Evolutionary conservation across 2,888 invertebrate genomes (phyloP), one percentile per base, ranked within the genome.

Genomic region (Microctonus brassicae): DNA sequence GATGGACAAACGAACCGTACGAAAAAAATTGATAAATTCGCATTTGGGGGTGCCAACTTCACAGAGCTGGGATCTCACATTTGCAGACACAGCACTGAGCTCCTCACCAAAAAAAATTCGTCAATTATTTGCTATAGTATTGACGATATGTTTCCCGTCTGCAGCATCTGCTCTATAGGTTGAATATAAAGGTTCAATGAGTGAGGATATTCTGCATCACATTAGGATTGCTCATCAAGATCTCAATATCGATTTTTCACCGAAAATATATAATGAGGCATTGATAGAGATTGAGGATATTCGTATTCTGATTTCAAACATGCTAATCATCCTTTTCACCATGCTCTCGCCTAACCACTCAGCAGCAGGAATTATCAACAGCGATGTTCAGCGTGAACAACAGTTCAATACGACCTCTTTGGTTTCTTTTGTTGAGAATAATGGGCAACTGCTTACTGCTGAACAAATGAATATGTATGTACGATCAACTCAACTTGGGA

Each of bases 271-370:
- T 69, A 80, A 81, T 64, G 63, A 75, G 55, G 77, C 79, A 70
- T 80, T 81, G 26, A 52, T 82, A 73, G 78, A 81, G 77, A 84
- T 83, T 76, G 80, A 83, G 80, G 82, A 84, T 70, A 80, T 82
- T 79, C 83, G 80, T 78, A 79, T 77, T 74, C 72, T 82, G 71
- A 82, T 82, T 77, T 80, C 79, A 78, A 58, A 58, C 6, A 39
- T 71, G 73, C 70, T 74, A 24, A 75, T 79, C 66, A 60, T 72
- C 55, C 75, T 67, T 70, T 80, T 79, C 73, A 80, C 75, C 68
- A 77, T 83, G 76, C 65, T 78, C 74, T 58, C 79, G 66, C 79
- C 80, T 70, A 69, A 81, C 78, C 79, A 78, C 73, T 52, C 60
- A 75, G 77, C 75, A 72, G 61, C 75, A 47, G 75, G 76, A 70